Evolutionary conservation across 2,888 invertebrate genomes (phyloP).

Genomic region (Petrolisthes manimaculis): DNA sequence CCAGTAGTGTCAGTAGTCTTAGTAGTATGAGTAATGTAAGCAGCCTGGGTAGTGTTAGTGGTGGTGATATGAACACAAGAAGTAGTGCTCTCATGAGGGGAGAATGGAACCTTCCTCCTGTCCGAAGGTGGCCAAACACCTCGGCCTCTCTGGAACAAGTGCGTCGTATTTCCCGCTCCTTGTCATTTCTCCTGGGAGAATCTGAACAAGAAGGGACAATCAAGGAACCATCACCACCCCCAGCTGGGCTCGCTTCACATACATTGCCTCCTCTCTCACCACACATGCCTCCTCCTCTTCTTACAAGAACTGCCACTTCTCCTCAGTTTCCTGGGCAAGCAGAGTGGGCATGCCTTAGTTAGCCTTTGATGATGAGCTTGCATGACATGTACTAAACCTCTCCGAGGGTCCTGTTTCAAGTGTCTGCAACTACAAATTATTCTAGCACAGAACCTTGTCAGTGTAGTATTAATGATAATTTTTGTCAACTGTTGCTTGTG

Average conservation of each 20-base stretch:
- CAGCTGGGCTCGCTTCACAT: conserved; percentile 10
- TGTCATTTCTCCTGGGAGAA: conserved; percentile 64
- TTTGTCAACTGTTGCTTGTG: too few species aligned
- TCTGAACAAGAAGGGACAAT: conserved; percentile 41
- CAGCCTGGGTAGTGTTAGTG: conserved; percentile 29
- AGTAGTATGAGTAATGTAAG: conserved; percentile 23
- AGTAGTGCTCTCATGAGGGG: not conserved
- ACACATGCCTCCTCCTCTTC: conserved; percentile 47
- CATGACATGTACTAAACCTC: conserved; percentile 1
- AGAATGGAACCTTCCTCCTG: conserved; percentile 46
- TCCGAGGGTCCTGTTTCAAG: too few species aligned
- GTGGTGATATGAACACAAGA: not conserved
- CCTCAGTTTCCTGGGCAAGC: conserved; percentile 65
- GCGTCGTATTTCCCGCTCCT: conserved; percentile 62
- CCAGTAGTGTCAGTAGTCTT: conserved; percentile 43
- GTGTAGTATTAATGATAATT: too few species aligned
- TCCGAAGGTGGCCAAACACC: conserved; percentile 39
- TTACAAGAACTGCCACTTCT: conserved; percentile 63
- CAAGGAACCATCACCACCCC: conserved; percentile 12
- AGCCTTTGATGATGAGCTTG: conserved; percentile 8
- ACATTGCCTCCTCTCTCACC: conserved; percentile 52
- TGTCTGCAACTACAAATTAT: too few species aligned
- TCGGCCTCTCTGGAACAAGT: conserved; percentile 56
- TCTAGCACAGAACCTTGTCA: too few species aligned
- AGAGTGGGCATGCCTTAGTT: conserved; percentile 8